These are phyloP conservation scores for Machimus atricapillus DNA, from an alignment of 2,888 invertebrate species.

Conservation along the genomic window DNA sequence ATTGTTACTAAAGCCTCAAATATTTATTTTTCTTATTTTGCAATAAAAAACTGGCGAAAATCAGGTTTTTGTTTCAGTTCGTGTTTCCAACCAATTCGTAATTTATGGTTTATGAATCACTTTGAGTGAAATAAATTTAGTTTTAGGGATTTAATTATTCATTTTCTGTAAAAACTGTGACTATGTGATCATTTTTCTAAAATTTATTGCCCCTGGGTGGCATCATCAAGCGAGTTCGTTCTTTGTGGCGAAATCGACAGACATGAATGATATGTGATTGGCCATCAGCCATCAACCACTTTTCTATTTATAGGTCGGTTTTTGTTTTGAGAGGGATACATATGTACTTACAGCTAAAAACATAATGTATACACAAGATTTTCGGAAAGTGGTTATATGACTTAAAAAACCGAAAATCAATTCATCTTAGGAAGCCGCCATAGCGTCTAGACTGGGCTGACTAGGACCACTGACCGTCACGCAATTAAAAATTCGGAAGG, in stretches of 20 bases:
- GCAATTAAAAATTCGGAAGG: neutral
- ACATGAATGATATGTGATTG: neutral
- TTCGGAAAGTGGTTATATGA: neutral
- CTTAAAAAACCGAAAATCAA: neutral
- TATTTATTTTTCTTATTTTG: neutral
- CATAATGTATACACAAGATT: neutral
- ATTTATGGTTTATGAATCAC: constrained; percentile 20
- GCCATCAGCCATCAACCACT: neutral
- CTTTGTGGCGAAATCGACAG: neutral
- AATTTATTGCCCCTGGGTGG: neutral
- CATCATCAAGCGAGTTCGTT: neutral
- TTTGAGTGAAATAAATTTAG: neutral
- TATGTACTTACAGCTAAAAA: neutral
- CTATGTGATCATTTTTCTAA: neutral
- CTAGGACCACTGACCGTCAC: neutral
- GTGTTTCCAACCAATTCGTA: constrained; percentile 18
- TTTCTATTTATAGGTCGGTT: neutral
- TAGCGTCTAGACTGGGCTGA: neutral
- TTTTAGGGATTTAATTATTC: constrained; percentile 13
- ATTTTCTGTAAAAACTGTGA: neutral
- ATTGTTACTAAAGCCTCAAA: neutral
- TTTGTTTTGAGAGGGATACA: neutral
- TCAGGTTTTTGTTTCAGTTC: neutral
- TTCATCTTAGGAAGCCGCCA: neutral
- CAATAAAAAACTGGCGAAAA: neutral